Conservation (phyloP, 1,140 invertebrate genomes). For the Nephila pilipes region DNA sequence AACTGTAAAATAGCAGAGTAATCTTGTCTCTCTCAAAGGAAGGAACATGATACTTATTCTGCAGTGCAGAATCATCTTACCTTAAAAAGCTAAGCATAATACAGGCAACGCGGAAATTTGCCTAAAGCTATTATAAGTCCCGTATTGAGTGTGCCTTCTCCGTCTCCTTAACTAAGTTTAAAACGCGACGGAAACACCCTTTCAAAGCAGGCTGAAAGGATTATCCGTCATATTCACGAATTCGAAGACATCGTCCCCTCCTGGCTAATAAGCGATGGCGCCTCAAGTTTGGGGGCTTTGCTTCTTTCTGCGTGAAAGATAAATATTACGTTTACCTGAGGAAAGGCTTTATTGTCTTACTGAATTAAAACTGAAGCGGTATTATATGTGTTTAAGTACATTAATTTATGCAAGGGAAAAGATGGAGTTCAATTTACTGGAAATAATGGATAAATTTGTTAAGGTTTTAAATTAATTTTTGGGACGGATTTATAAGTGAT, state of each 20-base stretch:
- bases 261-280: background rate
- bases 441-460: background rate
- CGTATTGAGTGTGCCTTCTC: background rate
- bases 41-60: background rate
- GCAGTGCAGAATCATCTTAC: background rate
- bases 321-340: background rate
- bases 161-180: slow-evolving; percentile 22
- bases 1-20: background rate
- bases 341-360: background rate
- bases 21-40: background rate
- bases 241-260: background rate
- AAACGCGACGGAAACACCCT: background rate
- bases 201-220: background rate
- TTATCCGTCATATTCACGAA: slow-evolving; percentile 33
- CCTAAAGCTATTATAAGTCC: slow-evolving; percentile 37
- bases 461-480: background rate
- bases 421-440: background rate
- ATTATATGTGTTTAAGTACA: background rate
- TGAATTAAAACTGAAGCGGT: background rate
- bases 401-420: background rate
- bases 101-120: background rate
- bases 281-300: background rate
- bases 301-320: background rate
- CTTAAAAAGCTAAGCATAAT: slow-evolving; percentile 22
- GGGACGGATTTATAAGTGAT: background rate